Conservation (phyloP, 2,888 invertebrate species). For the Pterostichus niger region DNA sequence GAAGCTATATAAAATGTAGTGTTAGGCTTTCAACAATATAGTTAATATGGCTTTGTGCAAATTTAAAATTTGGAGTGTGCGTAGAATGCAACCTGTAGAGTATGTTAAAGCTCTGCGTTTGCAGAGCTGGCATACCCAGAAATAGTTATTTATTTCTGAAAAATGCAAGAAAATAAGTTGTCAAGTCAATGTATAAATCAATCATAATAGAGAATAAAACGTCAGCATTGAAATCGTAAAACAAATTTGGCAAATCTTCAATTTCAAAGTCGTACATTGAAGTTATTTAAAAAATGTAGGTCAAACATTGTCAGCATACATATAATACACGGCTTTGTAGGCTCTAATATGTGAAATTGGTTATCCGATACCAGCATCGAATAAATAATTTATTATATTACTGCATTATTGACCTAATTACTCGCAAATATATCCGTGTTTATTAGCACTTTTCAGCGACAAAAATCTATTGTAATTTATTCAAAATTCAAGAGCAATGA, state of each 20-base stretch:
- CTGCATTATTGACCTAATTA: slow-evolving; percentile 25
- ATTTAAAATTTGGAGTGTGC: too few relatives aligned
- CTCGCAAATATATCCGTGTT: background rate
- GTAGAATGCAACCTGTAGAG: too few relatives aligned
- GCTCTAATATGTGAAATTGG: slow-evolving; percentile 14
- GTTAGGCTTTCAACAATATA: too few relatives aligned
- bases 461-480: slow-evolving; percentile 46
- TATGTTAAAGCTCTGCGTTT: too few relatives aligned
- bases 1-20: too few relatives aligned
- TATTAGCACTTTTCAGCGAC: slow-evolving; percentile 35
- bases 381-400: slow-evolving; percentile 29
- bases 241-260: slow-evolving; percentile 43
- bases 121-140: too few relatives aligned
- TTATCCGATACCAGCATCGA: background rate
- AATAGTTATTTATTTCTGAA: too few relatives aligned
- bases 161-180: too few relatives aligned
- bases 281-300: slow-evolving; percentile 55
- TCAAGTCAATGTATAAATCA: background rate
- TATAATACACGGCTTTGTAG: slow-evolving; percentile 15
- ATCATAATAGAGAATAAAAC: background rate
- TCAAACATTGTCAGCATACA: slow-evolving; percentile 34
- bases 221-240: background rate
- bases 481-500: slow-evolving; percentile 29
- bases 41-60: too few relatives aligned
- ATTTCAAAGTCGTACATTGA: background rate